Percentiles rank a stretch among this genome's conserved stretches.
Evolutionary conservation across 2,797 vertebrate species (phyloP).

Genomic region (Alfaro cultratus): DNA sequence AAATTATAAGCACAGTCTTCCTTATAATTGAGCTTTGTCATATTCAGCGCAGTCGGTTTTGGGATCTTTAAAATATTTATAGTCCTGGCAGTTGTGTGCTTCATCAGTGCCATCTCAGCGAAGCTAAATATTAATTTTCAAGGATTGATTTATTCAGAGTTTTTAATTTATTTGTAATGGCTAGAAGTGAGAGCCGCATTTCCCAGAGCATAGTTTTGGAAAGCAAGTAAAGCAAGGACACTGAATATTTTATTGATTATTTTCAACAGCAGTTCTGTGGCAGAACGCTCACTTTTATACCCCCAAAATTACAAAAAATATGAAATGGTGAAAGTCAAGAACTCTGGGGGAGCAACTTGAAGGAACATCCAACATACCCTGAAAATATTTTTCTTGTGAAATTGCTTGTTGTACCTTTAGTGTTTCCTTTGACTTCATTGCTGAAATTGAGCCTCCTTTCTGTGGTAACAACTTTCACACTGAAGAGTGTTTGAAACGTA

Average conservation of each 20-base stretch:
- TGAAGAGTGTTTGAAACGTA: no score
- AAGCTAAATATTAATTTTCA: constrained; percentile 39
- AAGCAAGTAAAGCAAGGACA: constrained; percentile 27
- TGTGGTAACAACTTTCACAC: background rate
- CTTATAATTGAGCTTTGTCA: constrained; percentile 34
- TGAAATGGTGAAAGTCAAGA: background rate
- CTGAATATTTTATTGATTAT: constrained; percentile 28
- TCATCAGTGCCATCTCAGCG: constrained; percentile 32
- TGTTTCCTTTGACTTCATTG: background rate
- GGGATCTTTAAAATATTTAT: constrained; percentile 46
- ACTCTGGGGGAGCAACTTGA: background rate
- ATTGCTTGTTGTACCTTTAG: background rate
- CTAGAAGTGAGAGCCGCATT: constrained; percentile 36
- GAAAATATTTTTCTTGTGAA: background rate
- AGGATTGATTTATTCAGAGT: constrained; percentile 19
- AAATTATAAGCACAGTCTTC: constrained; percentile 62
- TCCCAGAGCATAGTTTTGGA: constrained; percentile 29
- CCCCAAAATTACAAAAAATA: background rate
- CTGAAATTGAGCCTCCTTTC: background rate
- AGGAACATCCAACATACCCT: background rate
- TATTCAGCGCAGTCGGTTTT: constrained; percentile 34
- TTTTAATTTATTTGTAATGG: constrained; percentile 50
- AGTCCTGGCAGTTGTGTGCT: constrained; percentile 30
- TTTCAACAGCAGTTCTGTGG: constrained; percentile 28
- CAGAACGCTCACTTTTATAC: background rate